Percentiles rank a stretch among this genome's conserved stretches.
Evolutionary conservation across 2,888 invertebrate species (phyloP).

Genomic region (Frankliniella intonsa): DNA sequence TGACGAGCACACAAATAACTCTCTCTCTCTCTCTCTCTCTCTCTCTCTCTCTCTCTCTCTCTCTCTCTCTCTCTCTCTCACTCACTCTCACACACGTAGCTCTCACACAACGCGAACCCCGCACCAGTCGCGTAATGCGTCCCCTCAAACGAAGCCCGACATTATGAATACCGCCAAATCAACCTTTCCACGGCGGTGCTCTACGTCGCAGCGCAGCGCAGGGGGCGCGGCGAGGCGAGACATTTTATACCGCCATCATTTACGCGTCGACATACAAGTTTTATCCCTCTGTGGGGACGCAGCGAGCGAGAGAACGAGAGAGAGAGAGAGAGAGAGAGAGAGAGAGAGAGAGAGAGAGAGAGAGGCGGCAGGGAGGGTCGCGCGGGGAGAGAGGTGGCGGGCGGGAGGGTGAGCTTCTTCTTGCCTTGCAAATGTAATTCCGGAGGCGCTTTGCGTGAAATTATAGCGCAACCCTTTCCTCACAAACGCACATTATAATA

Average conservation of each 20-base stretch:
- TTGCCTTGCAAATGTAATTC: slow-evolving; percentile 23
- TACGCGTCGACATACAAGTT: slow-evolving; percentile 6
- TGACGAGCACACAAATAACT: no score
- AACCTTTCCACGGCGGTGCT: no score
- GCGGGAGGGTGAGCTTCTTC: background rate
- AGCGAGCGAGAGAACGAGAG: no score
- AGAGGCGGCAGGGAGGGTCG: no score
- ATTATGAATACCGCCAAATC: no score
- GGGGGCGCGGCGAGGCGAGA: background rate
- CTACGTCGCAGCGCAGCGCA: background rate
- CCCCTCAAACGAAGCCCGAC: background rate
- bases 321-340: no score
- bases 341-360: no score
- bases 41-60: no score
- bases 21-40: no score
- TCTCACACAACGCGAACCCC: background rate
- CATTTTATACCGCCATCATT: background rate
- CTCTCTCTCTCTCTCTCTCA: no score
- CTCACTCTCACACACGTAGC: no score
- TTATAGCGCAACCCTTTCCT: slow-evolving; percentile 12
- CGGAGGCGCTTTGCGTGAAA: slow-evolving; percentile 12
- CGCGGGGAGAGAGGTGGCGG: no score
- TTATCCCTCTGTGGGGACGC: background rate
- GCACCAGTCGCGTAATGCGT: background rate
- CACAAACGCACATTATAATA: slow-evolving; percentile 15